phyloP scores from a whole-genome alignment of 2,113 vertebrate species.

The Paraplagusia blochii region DNA sequence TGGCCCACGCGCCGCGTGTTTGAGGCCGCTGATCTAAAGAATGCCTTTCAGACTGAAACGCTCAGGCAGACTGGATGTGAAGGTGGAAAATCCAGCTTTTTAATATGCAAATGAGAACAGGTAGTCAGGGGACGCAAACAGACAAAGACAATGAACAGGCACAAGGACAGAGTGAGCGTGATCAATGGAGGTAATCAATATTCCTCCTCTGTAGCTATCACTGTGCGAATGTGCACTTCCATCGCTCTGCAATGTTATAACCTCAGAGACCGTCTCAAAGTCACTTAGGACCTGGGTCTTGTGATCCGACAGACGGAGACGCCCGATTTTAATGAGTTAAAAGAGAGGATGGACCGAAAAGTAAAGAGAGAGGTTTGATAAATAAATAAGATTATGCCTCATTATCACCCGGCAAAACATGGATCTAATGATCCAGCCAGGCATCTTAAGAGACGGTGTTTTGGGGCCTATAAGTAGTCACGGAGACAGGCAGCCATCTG shows the following conservation, averaged over 20 bases:
- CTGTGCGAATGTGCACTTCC: conserved; percentile 43
- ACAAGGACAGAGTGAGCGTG: conserved; percentile 27
- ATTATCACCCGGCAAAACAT: conserved; percentile 29
- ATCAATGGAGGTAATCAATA: conserved; percentile 61
- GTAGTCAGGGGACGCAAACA: conserved; percentile 23
- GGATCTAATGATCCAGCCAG: conserved; percentile 19
- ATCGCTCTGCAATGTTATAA: conserved; percentile 17
- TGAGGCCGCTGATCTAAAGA: too few relatives aligned
- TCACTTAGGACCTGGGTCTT: conserved; percentile 26
- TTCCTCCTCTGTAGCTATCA: conserved; percentile 32
- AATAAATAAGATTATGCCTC: conserved; percentile 35
- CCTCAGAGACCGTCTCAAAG: conserved; percentile 23
- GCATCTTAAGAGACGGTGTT: conserved; percentile 24
- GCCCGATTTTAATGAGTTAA: neutral
- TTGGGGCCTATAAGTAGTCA: conserved; percentile 33
- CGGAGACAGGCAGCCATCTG: conserved; percentile 49
- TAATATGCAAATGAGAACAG: conserved; percentile 26
- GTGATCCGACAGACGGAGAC: conserved; percentile 6
- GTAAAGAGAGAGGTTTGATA: conserved; percentile 9
- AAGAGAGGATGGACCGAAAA: conserved; percentile 7
- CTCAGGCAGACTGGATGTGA: conserved; percentile 12
- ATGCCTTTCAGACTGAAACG: conserved; percentile 11
- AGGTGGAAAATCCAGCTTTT: conserved; percentile 8
- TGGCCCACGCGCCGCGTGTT: too few relatives aligned
- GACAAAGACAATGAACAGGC: conserved; percentile 23